Base-by-base conservation (phyloP, 2,113 vertebrate species). In the Delphinapterus leucas region DNA sequence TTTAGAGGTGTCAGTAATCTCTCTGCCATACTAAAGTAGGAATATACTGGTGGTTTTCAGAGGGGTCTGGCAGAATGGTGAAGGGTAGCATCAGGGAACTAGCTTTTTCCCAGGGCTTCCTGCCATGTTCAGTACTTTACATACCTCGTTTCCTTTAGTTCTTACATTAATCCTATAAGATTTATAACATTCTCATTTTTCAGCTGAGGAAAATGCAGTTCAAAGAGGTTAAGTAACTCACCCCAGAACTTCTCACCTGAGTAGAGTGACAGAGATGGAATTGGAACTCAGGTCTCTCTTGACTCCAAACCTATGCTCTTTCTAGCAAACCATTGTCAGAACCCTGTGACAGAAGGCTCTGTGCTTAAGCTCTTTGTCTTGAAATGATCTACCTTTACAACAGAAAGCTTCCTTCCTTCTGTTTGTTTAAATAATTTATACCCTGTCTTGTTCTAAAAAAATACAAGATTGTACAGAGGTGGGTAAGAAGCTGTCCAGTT, bases 301-400 rank as follows among this genome's bases (percentile, higher is more conserved):
- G 18, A 91, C n/a, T 80, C 53, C 31, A 88, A 21, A 91, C 7
- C 63, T 82, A 1, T 60, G 36, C 3, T 18, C 41, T 90, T 83
- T 71, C 41, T 71, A 36, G 83, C 61, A 87, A 61, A 82, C 33
- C n/a, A 12, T 10, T 49, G 21, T 86, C 47, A 95, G 53, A 73
- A 26, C 76, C 65, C 36, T 85, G 11, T 84, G 71, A 83, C 77
- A 73, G 73, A 71, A 96, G 58, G 25, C 77, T 44, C 15, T 88
- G 25, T 36, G 18, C 49, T 95, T 91, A 49, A 49, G 47, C 38
- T 86, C 13, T 76, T 79, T 70, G 65, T 90, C 65, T 91, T 95
- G 82, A 91, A 94, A 89, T 80, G 31, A 63, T 94, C 71, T 38
- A 21, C 49, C 77, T 92, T 84, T 95, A 49, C 33, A 93, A 61